Conservation (phyloP, 2,888 invertebrate species). For the Cryptophagus acutangulus region DNA sequence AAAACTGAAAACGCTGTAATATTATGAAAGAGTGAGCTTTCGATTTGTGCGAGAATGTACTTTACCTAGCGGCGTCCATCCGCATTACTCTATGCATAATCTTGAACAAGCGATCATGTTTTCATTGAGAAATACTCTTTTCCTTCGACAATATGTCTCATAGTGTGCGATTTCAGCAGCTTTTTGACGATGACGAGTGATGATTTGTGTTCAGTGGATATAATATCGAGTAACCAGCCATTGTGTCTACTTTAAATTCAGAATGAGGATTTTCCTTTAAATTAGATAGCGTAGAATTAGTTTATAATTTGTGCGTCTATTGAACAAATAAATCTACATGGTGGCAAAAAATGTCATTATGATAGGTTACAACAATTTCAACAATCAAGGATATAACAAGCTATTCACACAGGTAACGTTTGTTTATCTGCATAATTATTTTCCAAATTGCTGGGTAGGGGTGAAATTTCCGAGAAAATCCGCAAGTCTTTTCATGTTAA, state of each 20-base stretch:
- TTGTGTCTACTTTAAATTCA: too few species aligned
- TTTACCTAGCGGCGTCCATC: conserved; percentile 41
- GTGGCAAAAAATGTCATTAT: conserved; percentile 61
- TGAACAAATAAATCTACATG: too few species aligned
- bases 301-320: too few species aligned
- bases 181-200: too few species aligned
- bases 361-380: conserved; percentile 73
- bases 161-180: too few species aligned
- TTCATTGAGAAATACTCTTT: conserved; percentile 29
- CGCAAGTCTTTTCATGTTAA: conserved; percentile 16
- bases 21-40: conserved; percentile 29
- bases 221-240: too few species aligned
- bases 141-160: conserved; percentile 13
- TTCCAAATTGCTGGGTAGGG: neutral
- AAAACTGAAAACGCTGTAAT: neutral
- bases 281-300: too few species aligned
- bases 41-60: conserved; percentile 38
- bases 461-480: conserved; percentile 17
- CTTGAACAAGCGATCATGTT: conserved; percentile 34
- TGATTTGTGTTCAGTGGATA: too few species aligned
- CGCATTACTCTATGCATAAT: conserved; percentile 35
- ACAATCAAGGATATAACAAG: conserved; percentile 73
- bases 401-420: conserved; percentile 70
- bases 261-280: too few species aligned
- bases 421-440: conserved; percentile 18